Base-by-base conservation (phyloP, 1,140 invertebrate genomes). In the Babylonia areolata region DNA sequence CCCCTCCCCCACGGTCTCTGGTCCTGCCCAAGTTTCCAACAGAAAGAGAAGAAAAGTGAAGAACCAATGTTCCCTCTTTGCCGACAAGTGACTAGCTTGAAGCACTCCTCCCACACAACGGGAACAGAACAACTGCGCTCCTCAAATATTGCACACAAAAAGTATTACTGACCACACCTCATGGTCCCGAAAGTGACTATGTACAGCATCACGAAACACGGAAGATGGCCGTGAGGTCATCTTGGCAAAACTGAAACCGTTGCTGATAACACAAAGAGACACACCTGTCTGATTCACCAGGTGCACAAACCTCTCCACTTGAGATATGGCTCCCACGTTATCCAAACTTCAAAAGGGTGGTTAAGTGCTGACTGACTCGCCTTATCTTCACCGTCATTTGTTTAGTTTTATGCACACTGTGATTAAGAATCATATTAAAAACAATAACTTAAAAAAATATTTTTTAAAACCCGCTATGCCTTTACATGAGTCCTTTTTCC, bases 151-250 rank as follows among this genome's bases (percentile, higher is more conserved):
- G 78, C 78, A 80, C 78, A 54, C 78, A 54, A 58, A 80, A 80
- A n/a, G n/a, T 35, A 58, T 33, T 40, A 54, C 39, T 23, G 78
- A 80, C 78, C 78, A 39, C 46, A 80, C 23, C 15, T 54, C 23
- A n/a, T 80, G 78, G 78, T 80, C 78, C 78, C 78, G 78, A 80
- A 80, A 80, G 23, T 33, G 23, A 80, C 51, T 80, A 80, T 80
- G 40, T 80, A 80, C 78, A 80, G 46, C 78, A 80, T 73, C 71
- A 73, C 12, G 31, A 73, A 35, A 73, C 35, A 37, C 35, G 9
- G 3, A 20, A 73, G 12, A 31, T 15, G 15, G 15, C 12, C 28
- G 28, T 28, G 5, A 12, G 17, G 58, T 64, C 58, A 64, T n/a
- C 58, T n/a, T 64, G 17, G 0, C 6, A 64, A 64, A 64, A 64